phyloP scores from a whole-genome alignment of 2,113 vertebrate genomes.

The Phoenicopterus ruber region DNA sequence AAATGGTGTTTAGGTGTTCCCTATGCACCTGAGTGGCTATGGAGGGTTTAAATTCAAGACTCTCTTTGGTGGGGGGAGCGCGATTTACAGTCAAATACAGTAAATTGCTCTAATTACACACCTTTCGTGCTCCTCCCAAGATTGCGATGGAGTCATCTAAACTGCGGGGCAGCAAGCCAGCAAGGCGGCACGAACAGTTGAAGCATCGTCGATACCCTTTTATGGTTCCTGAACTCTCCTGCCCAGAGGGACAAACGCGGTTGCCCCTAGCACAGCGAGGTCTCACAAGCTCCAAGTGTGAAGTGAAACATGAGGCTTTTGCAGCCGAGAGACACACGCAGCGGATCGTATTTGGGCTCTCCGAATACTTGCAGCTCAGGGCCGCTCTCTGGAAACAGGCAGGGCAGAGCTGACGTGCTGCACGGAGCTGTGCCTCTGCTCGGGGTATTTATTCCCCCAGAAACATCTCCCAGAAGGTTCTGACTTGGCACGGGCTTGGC shows the following conservation, averaged over 20 bases:
- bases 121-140: not conserved
- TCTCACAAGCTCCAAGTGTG: not conserved
- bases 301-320: not conserved
- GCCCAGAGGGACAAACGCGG: not conserved
- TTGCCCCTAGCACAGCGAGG: not conserved
- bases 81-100: not conserved
- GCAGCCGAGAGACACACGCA: not conserved
- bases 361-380: fast-evolving
- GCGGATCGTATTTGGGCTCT: not conserved
- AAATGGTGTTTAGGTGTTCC: not conserved
- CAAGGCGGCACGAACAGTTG: not conserved
- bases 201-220: not conserved
- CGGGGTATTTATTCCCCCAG: not conserved
- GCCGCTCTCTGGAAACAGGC: not conserved
- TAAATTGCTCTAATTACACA: not conserved
- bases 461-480: not conserved
- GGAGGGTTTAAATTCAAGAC: not conserved
- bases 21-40: not conserved
- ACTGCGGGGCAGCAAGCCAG: not conserved
- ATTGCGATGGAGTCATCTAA: not conserved
- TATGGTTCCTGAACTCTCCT: not conserved
- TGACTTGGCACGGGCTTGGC: not conserved
- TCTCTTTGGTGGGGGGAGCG: not conserved
- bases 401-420: not conserved
- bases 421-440: not conserved